phyloP scores from a whole-genome alignment of 2,797 vertebrate genomes.

The Acomys russatus region DNA sequence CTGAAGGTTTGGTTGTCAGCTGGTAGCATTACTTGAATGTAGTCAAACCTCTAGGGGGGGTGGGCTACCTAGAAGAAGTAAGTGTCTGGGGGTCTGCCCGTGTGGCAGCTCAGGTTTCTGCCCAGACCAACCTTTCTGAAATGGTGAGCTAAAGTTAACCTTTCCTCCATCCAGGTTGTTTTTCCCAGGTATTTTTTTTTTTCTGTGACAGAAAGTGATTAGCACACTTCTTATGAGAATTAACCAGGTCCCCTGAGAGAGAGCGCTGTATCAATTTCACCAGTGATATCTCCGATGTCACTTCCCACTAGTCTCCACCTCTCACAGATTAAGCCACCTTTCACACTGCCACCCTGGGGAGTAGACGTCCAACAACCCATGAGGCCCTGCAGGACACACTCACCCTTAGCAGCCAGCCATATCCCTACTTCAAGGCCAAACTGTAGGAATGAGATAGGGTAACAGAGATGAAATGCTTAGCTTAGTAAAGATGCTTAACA shows the following conservation, averaged over 20 bases:
- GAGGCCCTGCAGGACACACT: not conserved
- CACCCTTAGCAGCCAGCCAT: not conserved
- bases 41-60: too few relatives aligned
- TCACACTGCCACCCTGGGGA: not conserved
- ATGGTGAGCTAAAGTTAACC: not conserved
- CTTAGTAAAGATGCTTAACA: slow-evolving; percentile 48
- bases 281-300: not conserved
- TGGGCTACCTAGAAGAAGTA: not conserved
- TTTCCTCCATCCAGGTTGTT: not conserved
- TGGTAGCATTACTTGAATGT: not conserved
- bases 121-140: not conserved
- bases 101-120: not conserved
- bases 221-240: not conserved
- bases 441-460: not conserved
- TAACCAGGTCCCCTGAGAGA: not conserved
- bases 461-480: not conserved
- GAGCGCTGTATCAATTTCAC: not conserved
- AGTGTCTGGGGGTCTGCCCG: too few relatives aligned
- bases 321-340: not conserved
- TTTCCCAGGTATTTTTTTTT: not conserved
- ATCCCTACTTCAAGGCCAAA: not conserved
- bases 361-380: not conserved
- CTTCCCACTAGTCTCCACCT: not conserved
- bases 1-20: not conserved
- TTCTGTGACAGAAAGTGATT: not conserved